Conservation (phyloP, 1,140 invertebrate species). For the Aethina tumida region DNA sequence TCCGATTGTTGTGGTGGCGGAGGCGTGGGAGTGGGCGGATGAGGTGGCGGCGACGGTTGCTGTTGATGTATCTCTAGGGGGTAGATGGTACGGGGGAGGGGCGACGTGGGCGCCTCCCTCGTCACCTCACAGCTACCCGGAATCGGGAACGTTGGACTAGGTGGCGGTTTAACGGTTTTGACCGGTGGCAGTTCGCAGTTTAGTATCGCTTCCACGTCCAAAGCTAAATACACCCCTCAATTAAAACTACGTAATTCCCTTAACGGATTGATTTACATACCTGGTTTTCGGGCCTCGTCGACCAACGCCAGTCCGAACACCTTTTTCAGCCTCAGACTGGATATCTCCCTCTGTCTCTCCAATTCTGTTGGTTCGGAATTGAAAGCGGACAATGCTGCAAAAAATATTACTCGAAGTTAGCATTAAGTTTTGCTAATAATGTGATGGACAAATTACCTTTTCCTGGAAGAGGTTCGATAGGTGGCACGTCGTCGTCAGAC, state of each 20-base stretch:
- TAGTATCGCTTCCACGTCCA: constrained; percentile 28
- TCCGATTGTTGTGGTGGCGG: not conserved
- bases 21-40: not conserved
- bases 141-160: constrained; percentile 23
- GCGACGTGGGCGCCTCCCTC: not conserved
- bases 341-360: constrained; percentile 63
- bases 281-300: constrained; percentile 25
- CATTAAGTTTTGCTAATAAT: constrained; percentile 2
- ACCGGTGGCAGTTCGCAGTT: constrained; percentile 27
- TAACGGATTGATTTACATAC: constrained; percentile 19
- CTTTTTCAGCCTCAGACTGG: constrained; percentile 58
- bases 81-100: not conserved
- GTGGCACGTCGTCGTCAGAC: constrained; percentile 42
- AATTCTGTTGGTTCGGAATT: constrained; percentile 59
- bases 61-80: constrained; percentile 5
- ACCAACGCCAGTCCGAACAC: constrained; percentile 31
- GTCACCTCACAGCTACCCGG: constrained; percentile 12
- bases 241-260: constrained; percentile 2
- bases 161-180: constrained; percentile 18
- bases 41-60: not conserved
- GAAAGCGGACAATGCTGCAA: constrained; percentile 37
- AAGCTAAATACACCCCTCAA: constrained; percentile 17
- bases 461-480: constrained; percentile 18
- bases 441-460: constrained; percentile 9
- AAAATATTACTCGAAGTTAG: constrained; percentile 4